Percentiles rank a stretch among this genome's conserved stretches.
Evolutionary conservation across 1,140 invertebrate species (phyloP).

Genomic region (Onthophagus taurus): DNA sequence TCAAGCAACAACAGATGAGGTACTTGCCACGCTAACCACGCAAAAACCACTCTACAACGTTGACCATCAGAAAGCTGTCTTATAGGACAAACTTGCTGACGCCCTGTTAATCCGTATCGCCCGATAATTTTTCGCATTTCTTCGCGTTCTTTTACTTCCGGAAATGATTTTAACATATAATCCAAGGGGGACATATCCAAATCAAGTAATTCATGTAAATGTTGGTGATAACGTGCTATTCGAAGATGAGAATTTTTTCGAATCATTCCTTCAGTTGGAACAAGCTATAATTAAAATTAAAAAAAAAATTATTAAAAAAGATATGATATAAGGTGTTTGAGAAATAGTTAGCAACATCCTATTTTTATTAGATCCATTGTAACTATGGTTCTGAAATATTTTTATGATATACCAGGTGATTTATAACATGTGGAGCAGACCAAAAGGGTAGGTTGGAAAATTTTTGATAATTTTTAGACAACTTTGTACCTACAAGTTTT

Average conservation of each 20-base stretch:
- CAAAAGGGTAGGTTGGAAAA: no score
- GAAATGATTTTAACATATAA: slow-evolving; percentile 97
- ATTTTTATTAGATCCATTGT: no score
- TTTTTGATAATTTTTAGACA: no score
- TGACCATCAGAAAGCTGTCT: slow-evolving; percentile 97
- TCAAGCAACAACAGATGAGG: slow-evolving; percentile 91
- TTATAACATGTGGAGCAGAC: no score
- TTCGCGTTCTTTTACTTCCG: slow-evolving; percentile 95
- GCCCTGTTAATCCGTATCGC: slow-evolving; percentile 86
- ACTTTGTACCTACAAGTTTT: no score
- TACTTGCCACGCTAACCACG: slow-evolving; percentile 90
- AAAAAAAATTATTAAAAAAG: slow-evolving; percentile 9
- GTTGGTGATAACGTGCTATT: slow-evolving; percentile 97
- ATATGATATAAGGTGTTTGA: no score
- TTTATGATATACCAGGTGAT: no score
- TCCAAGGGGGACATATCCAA: slow-evolving; percentile 91
- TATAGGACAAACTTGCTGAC: slow-evolving; percentile 97
- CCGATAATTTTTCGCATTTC: slow-evolving; percentile 99
- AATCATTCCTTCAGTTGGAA: slow-evolving; percentile 94
- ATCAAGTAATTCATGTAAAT: slow-evolving; percentile 94
- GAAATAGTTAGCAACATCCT: no score
- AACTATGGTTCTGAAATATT: no score
- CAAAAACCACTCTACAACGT: slow-evolving; percentile 96
- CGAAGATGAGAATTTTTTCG: slow-evolving; percentile 95
- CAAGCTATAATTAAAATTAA: slow-evolving; percentile 50